Conservation (phyloP, 1,140 invertebrate species). For the Cyphomyrmex costatus region DNA sequence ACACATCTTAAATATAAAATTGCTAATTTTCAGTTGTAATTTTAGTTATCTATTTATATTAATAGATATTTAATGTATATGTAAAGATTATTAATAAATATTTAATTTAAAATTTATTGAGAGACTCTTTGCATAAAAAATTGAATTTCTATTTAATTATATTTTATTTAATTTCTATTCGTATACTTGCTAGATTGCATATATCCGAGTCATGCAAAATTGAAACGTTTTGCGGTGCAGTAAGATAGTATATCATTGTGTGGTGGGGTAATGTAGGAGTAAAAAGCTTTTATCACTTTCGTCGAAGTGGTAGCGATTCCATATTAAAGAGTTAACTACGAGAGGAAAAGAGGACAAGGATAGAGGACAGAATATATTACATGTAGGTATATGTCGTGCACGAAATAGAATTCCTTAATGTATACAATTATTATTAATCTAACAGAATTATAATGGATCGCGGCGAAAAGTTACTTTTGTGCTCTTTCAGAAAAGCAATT, state of each 20-base stretch:
- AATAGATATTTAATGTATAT: neutral
- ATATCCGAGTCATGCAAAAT: neutral
- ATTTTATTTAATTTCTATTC: too few species aligned
- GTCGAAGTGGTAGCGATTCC: neutral
- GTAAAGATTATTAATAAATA: too few species aligned
- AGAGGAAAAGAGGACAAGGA: neutral
- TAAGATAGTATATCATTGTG: conserved; percentile 5
- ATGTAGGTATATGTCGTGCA: neutral
- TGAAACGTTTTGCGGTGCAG: neutral
- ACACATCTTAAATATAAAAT: neutral
- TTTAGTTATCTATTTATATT: neutral
- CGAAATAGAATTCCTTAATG: conserved; percentile 4
- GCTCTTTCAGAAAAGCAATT: neutral
- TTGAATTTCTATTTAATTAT: neutral
- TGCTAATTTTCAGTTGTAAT: neutral
- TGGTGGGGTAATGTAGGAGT: neutral
- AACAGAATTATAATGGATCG: neutral
- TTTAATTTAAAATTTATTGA: neutral
- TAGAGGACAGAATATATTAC: conserved; percentile 2
- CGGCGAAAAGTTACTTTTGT: neutral
- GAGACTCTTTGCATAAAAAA: neutral
- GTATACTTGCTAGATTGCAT: neutral
- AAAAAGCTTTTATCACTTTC: neutral
- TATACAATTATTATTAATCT: neutral
- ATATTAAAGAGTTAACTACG: neutral